These are phyloP conservation scores for Dynastes grantii DNA, from an alignment of 2,888 invertebrate genomes.

Conservation along the genomic window DNA sequence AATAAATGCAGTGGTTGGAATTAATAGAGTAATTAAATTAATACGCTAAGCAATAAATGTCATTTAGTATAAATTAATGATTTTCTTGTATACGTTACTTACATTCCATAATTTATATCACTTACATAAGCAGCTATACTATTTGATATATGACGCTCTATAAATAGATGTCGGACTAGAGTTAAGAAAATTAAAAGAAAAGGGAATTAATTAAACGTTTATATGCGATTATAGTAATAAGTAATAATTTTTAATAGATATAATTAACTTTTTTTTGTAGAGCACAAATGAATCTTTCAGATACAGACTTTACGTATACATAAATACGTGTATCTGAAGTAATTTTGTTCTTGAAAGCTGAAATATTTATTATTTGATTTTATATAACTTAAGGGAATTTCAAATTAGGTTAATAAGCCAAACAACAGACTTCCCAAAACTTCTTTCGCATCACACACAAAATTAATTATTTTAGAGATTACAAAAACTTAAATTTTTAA, in stretches of 20 bases:
- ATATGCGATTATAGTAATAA: neutral
- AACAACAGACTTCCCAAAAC: no score
- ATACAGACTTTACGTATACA: no score
- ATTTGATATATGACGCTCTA: neutral
- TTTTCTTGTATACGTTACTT: neutral
- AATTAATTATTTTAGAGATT: no score
- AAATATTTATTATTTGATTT: no score
- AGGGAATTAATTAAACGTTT: neutral
- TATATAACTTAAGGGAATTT: no score
- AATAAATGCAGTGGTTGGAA: neutral
- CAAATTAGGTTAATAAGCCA: no score
- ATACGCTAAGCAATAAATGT: neutral
- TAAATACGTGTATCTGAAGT: no score
- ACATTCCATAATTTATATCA: constrained; percentile 2
- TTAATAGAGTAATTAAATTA: constrained; percentile 16
- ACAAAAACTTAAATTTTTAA: no score
- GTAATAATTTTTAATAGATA: neutral
- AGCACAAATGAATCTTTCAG: no score
- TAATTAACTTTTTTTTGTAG: neutral
- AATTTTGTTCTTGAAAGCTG: no score
- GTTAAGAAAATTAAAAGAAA: neutral
- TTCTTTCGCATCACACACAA: no score
- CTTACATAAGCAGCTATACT: neutral
- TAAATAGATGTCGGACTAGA: no score
- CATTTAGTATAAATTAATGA: constrained; percentile 16